phyloP scores from a whole-genome alignment of 35 echinoderm and acorn worm genomes.

The Diadema setosum region DNA sequence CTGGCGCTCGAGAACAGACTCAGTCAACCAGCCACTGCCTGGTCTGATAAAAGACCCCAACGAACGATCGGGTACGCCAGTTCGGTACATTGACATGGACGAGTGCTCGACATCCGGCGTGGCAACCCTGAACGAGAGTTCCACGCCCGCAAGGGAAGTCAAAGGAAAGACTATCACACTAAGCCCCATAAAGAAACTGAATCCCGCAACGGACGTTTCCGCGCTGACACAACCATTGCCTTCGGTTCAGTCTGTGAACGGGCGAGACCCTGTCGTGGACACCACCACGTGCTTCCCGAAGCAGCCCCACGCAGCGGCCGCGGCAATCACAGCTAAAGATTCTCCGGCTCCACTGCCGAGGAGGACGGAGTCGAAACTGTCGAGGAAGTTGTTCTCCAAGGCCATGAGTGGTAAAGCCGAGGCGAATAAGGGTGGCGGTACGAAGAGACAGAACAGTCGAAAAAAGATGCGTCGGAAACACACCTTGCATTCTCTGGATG shows the following conservation, averaged over 20 bases:
- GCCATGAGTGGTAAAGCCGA: background rate
- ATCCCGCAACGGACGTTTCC: background rate
- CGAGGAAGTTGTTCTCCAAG: background rate
- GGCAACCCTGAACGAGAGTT: background rate
- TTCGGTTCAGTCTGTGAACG: background rate
- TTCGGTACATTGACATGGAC: no score
- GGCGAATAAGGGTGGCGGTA: background rate
- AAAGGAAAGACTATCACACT: background rate
- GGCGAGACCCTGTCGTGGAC: background rate
- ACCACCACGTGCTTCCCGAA: background rate
- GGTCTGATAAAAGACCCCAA: background rate
- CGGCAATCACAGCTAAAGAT: no score
- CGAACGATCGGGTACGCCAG: background rate
- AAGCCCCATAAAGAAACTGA: background rate
- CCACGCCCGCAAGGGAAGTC: background rate
- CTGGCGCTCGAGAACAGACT: background rate
- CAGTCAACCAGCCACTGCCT: background rate
- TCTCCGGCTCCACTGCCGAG: background rate
- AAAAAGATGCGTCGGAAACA: background rate
- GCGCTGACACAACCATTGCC: background rate
- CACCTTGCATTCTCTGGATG: constrained; percentile 82
- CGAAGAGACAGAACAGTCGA: constrained; percentile 13
- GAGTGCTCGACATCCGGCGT: background rate
- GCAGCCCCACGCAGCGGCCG: background rate
- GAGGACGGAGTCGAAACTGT: background rate